These are phyloP conservation scores for Malurus leucopterus DNA, from an alignment of 2,797 vertebrate species.

Conservation along the genomic window DNA sequence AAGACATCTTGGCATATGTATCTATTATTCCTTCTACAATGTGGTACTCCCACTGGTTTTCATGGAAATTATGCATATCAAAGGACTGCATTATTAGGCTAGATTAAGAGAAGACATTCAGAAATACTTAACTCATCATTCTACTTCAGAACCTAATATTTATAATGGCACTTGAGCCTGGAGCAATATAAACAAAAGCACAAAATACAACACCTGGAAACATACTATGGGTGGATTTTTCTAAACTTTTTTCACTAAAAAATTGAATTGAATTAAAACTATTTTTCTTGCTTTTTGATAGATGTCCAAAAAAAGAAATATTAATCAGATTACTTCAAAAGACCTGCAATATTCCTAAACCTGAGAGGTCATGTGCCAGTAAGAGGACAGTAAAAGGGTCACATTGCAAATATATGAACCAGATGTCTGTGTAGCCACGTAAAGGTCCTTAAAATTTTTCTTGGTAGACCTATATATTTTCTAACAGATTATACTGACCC, in stretches of 20 bases:
- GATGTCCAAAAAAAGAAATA: background rate
- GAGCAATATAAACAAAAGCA: background rate
- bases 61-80: background rate
- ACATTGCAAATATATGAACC: background rate
- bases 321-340: background rate
- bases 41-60: background rate
- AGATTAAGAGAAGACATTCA: slow-evolving; percentile 1
- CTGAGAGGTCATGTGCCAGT: background rate
- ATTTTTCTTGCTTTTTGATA: background rate
- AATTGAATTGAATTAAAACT: background rate
- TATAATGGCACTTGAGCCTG: background rate
- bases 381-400: background rate
- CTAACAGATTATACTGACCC: background rate
- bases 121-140: slow-evolving; percentile 11
- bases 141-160: background rate
- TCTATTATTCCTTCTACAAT: background rate
- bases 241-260: background rate
- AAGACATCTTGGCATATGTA: background rate
- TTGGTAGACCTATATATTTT: background rate
- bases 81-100: background rate
- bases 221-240: background rate
- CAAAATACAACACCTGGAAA: background rate
- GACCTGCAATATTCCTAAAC: background rate
- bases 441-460: background rate
- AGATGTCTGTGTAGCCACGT: background rate